These are phyloP conservation scores for Misgurnus anguillicaudatus DNA, from an alignment of 2,113 vertebrate species.

Conservation along the genomic window DNA sequence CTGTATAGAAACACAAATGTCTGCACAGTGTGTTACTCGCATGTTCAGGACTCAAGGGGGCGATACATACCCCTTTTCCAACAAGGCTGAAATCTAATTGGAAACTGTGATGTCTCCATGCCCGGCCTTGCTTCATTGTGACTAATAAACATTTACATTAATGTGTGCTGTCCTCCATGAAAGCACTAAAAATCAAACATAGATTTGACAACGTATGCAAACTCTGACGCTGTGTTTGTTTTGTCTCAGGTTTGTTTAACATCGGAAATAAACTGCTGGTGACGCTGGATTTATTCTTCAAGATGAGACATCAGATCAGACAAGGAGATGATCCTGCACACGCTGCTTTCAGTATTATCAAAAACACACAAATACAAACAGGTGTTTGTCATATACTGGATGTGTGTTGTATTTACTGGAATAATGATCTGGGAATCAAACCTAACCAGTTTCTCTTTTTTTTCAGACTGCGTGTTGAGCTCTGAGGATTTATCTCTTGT, in stretches of 20 bases:
- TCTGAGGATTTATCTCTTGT: slow-evolving; percentile 77
- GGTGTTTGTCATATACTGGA: slow-evolving; percentile 9
- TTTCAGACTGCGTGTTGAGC: slow-evolving; percentile 79
- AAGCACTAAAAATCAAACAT: too few species aligned
- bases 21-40: not conserved
- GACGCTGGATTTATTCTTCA: slow-evolving; percentile 92
- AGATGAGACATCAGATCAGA: slow-evolving; percentile 85
- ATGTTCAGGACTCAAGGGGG: not conserved
- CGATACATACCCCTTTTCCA: too few species aligned
- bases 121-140: too few species aligned
- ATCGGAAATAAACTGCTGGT: slow-evolving; percentile 92
- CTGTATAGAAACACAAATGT: not conserved
- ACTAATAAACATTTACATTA: too few species aligned
- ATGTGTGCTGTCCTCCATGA: too few species aligned
- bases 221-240: not conserved
- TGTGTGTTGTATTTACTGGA: not conserved
- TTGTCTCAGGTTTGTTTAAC: slow-evolving; percentile 90
- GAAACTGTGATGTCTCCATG: too few species aligned
- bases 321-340: slow-evolving; percentile 84
- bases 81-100: too few species aligned
- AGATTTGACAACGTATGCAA: not conserved
- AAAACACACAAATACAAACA: slow-evolving; percentile 34
- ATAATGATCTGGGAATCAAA: not conserved
- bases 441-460: not conserved
- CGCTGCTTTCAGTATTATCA: slow-evolving; percentile 74